Conservation (phyloP, 2,113 vertebrate species). For the Paracanthobrama guichenoti region DNA sequence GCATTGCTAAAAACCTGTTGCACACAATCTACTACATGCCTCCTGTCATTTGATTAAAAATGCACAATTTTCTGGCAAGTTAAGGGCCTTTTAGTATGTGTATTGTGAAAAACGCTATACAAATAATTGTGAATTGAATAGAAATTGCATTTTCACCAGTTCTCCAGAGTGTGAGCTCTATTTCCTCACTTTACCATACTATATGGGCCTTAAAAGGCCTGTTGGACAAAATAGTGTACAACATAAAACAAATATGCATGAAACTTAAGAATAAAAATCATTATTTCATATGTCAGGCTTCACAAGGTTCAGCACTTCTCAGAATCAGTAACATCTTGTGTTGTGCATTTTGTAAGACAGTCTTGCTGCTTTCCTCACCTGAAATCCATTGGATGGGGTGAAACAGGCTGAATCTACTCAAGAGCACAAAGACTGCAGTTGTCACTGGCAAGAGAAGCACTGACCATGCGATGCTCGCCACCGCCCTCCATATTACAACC, state of each 20-base stretch:
- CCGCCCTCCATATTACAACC: constrained; percentile 91
- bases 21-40: no score
- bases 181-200: no score
- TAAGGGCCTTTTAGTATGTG: no score
- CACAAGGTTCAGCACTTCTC: background rate
- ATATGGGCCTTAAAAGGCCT: background rate
- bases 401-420: constrained; percentile 81
- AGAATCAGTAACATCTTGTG: background rate
- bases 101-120: no score
- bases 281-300: background rate
- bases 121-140: no score
- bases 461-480: constrained; percentile 84
- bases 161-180: no score
- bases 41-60: no score
- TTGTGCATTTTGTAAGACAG: background rate
- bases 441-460: constrained; percentile 83
- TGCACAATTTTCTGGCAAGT: no score
- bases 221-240: background rate
- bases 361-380: constrained; percentile 70
- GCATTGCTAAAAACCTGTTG: no score
- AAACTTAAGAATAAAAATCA: background rate
- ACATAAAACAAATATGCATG: background rate
- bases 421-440: constrained; percentile 78
- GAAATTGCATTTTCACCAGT: no score
- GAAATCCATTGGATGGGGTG: constrained; percentile 85